Percentiles rank a stretch among this genome's conserved stretches.
phyloP scores from a whole-genome alignment of 2,888 invertebrate species.

The Calliscelio sp. region DNA sequence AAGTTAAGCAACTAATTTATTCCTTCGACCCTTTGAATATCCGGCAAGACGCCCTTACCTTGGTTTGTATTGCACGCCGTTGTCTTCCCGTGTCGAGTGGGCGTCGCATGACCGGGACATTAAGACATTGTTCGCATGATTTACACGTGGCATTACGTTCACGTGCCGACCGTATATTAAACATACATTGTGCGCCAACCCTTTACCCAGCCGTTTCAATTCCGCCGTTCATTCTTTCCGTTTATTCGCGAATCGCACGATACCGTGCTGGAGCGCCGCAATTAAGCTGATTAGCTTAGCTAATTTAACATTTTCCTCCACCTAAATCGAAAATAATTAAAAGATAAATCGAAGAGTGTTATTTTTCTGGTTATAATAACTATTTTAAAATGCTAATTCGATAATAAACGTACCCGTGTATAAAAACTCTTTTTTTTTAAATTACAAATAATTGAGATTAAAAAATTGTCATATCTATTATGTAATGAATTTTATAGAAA shows the following conservation, averaged over 20 bases:
- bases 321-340: no score
- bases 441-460: no score
- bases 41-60: conserved; percentile 78
- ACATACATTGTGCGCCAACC: conserved; percentile 84
- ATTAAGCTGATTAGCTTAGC: conserved; percentile 6
- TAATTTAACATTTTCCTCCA: no score
- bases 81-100: conserved; percentile 84
- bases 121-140: conserved; percentile 86
- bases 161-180: conserved; percentile 85
- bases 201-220: conserved; percentile 75
- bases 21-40: conserved; percentile 84
- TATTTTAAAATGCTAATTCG: no score
- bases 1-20: conserved; percentile 84
- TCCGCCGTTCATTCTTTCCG: conserved; percentile 54
- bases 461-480: no score
- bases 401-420: no score
- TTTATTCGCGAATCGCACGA: conserved; percentile 38
- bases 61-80: conserved; percentile 78
- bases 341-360: no score
- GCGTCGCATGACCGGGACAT: conserved; percentile 86
- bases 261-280: background rate
- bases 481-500: no score
- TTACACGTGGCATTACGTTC: conserved; percentile 86
- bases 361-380: no score
- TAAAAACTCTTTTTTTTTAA: no score